Percentiles rank a stretch among this genome's conserved stretches.
Evolutionary conservation across 1,140 invertebrate species (phyloP).

Genomic region (Dysdera silvatica): DNA sequence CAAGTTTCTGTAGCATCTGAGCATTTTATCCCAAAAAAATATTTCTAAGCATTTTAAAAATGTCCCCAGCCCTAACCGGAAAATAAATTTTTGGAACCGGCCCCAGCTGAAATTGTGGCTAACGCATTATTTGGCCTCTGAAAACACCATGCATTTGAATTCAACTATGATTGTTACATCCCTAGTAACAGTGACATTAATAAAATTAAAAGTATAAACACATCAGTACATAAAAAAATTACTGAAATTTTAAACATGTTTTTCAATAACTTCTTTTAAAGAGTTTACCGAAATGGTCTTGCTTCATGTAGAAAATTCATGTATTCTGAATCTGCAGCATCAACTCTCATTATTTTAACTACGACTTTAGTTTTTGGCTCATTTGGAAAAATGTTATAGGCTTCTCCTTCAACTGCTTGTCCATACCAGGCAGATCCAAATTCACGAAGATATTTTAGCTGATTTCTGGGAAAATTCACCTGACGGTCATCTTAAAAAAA

Average conservation of each 20-base stretch:
- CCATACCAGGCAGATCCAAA: slow-evolving; percentile 81
- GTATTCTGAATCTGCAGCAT: slow-evolving; percentile 57
- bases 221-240: too few relatives aligned
- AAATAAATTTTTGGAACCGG: too few relatives aligned
- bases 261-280: not conserved
- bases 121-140: too few relatives aligned
- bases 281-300: slow-evolving; percentile 17
- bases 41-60: too few relatives aligned
- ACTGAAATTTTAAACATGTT: not conserved
- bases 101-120: too few relatives aligned
- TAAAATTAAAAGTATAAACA: not conserved
- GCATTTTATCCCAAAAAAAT: too few relatives aligned
- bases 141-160: too few relatives aligned
- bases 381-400: slow-evolving; percentile 33
- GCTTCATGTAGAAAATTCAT: slow-evolving; percentile 63
- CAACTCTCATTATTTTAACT: slow-evolving; percentile 62
- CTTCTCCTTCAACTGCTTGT: slow-evolving; percentile 60
- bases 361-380: slow-evolving; percentile 40
- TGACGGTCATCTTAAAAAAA: slow-evolving; percentile 48
- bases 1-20: too few relatives aligned
- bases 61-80: too few relatives aligned
- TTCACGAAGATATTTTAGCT: slow-evolving; percentile 71
- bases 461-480: slow-evolving; percentile 63
- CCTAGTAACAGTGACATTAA: not conserved
- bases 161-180: too few relatives aligned